These are phyloP conservation scores for Caenorhabditis afra DNA, from an alignment of 2,888 invertebrate species.

Conservation along the genomic window DNA sequence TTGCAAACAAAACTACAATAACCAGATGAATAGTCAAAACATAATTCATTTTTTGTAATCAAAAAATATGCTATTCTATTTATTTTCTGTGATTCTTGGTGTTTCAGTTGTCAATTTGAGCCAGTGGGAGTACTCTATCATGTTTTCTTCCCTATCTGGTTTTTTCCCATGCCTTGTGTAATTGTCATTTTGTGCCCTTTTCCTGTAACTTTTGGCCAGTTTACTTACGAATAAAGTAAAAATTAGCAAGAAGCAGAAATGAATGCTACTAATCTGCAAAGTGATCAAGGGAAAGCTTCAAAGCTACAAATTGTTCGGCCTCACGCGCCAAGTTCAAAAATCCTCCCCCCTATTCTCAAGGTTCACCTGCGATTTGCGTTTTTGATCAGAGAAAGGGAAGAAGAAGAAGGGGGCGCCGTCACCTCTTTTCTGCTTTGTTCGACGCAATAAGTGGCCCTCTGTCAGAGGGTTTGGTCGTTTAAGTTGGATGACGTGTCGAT, in stretches of 20 bases:
- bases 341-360: constrained; percentile 21
- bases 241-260: background rate
- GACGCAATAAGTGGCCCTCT: constrained; percentile 32
- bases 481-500: constrained; percentile 54
- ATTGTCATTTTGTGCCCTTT: constrained; percentile 42
- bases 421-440: constrained; percentile 26
- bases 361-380: constrained; percentile 22
- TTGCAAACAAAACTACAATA: constrained; percentile 1
- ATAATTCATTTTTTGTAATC: no score
- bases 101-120: constrained; percentile 46
- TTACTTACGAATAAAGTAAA: constrained; percentile 44
- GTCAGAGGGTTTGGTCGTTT: constrained; percentile 32
- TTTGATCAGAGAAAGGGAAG: no score
- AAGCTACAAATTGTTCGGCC: constrained; percentile 1
- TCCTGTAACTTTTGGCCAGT: constrained; percentile 7
- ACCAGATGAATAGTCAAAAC: no score
- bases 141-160: background rate
- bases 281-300: background rate
- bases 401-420: no score
- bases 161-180: constrained; percentile 47
- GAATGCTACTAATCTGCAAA: background rate
- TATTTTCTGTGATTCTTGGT: constrained; percentile 55
- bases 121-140: constrained; percentile 9
- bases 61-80: constrained; percentile 32
- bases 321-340: constrained; percentile 28